A percentile compares a stretch with the other conserved stretches of the same genome.
These are phyloP conservation scores for Dorcus hopei DNA, from an alignment of 2,888 invertebrate genomes.

Conservation along the genomic window DNA sequence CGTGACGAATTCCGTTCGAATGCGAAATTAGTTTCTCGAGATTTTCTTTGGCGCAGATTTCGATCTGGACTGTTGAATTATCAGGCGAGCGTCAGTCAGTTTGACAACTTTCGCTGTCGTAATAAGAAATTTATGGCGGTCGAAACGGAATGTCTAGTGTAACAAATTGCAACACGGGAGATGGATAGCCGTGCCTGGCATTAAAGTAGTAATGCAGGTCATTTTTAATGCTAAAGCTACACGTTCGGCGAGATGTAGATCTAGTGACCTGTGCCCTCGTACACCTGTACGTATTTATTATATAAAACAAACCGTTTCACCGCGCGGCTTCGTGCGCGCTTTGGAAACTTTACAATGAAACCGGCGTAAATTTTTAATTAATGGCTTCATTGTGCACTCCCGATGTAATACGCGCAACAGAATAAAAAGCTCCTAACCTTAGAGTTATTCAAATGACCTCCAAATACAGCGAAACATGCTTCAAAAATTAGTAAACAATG, in stretches of 20 bases:
- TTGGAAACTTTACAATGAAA: background rate
- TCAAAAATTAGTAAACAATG: slow-evolving; percentile 3
- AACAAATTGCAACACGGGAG: slow-evolving; percentile 7
- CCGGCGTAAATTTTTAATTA: background rate
- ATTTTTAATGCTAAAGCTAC: slow-evolving; percentile 16
- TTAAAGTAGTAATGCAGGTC: slow-evolving; percentile 15
- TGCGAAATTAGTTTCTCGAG: too few relatives aligned
- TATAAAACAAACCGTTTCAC: slow-evolving; percentile 17
- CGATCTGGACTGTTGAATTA: too few relatives aligned
- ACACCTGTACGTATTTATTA: slow-evolving; percentile 24
- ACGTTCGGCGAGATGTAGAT: slow-evolving; percentile 22
- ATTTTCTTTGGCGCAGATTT: too few relatives aligned
- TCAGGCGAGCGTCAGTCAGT: background rate
- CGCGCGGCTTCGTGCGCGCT: slow-evolving; percentile 1
- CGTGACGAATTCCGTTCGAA: too few relatives aligned
- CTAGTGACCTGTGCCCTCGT: slow-evolving; percentile 23
- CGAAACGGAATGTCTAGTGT: background rate
- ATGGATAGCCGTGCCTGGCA: slow-evolving; percentile 13
- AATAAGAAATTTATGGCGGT: slow-evolving; percentile 1
- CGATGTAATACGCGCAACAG: background rate
- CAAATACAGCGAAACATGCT: background rate
- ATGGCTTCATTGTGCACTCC: too few relatives aligned
- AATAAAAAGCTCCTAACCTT: background rate
- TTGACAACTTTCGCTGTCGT: slow-evolving; percentile 2
- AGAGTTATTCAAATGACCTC: background rate